Percentiles rank a stretch among this genome's conserved stretches.
These are phyloP conservation scores for Vultur gryphus DNA, from an alignment of 2,797 vertebrate genomes.

Conservation along the genomic window DNA sequence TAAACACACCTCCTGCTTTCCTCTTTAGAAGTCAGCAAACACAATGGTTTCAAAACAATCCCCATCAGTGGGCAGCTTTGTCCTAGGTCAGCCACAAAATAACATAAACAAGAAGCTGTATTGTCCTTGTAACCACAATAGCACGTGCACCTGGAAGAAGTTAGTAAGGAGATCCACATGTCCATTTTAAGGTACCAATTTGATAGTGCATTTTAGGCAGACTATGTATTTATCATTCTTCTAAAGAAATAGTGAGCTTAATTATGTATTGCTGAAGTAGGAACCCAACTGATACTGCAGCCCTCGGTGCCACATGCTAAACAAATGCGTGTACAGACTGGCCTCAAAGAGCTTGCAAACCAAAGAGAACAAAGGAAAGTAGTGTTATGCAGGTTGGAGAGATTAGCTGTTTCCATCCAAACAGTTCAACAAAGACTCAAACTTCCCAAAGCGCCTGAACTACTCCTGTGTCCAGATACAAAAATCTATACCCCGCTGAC, in stretches of 20 bases:
- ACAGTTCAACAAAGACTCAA: background rate
- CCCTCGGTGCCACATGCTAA: background rate
- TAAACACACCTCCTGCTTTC: background rate
- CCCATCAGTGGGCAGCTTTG: background rate
- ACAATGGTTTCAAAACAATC: background rate
- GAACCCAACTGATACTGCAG: background rate
- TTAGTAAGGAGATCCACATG: background rate
- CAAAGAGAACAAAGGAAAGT: background rate
- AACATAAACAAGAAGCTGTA: background rate
- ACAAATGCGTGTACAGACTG: background rate
- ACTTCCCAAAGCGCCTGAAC: background rate
- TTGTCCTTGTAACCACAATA: background rate
- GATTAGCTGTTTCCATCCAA: background rate
- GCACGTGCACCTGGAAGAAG: background rate
- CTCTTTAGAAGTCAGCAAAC: background rate
- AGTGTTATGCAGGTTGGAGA: background rate
- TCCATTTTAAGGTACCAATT: background rate
- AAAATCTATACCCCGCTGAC: fast-evolving
- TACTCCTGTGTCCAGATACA: background rate
- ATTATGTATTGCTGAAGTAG: background rate
- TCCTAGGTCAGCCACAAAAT: background rate
- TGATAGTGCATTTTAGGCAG: background rate
- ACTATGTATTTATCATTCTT: background rate
- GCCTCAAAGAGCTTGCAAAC: background rate
- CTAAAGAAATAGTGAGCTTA: background rate